These are phyloP conservation scores for Subacronicta megacephala DNA, from an alignment of 2,888 invertebrate species.

Conservation along the genomic window DNA sequence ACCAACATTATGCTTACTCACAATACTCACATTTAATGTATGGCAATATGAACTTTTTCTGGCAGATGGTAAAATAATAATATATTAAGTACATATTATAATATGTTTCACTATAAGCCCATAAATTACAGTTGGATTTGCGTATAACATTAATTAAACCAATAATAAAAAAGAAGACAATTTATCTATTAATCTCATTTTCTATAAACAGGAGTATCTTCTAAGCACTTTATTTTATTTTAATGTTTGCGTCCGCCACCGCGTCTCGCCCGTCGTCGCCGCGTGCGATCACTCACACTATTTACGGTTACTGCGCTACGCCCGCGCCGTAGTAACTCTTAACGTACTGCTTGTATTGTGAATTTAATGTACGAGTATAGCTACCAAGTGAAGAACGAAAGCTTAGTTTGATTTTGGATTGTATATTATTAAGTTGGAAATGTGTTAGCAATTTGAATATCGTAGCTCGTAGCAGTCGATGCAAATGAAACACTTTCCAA, in stretches of 20 bases:
- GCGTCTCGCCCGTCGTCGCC: background rate
- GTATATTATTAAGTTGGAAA: background rate
- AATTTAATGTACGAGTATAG: background rate
- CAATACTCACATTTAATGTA: no score
- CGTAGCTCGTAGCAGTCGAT: no score
- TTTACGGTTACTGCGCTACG: constrained; percentile 6
- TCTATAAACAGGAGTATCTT: background rate
- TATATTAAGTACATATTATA: no score
- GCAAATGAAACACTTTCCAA: no score
- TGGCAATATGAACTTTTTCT: no score
- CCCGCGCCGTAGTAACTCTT: constrained; percentile 6
- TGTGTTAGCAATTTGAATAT: no score
- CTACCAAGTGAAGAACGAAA: background rate
- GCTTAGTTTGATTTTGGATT: background rate
- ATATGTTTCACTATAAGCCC: no score
- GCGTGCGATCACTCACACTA: background rate
- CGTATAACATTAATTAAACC: no score
- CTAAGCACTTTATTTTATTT: background rate
- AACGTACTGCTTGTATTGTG: constrained; percentile 2
- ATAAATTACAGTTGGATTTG: no score
- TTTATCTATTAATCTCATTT: background rate
- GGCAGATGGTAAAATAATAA: no score
- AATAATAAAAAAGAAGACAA: no score
- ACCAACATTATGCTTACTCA: no score
- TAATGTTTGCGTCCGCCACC: background rate